phyloP scores from a whole-genome alignment of 2,797 vertebrate genomes.

The Sciaenops ocellatus region DNA sequence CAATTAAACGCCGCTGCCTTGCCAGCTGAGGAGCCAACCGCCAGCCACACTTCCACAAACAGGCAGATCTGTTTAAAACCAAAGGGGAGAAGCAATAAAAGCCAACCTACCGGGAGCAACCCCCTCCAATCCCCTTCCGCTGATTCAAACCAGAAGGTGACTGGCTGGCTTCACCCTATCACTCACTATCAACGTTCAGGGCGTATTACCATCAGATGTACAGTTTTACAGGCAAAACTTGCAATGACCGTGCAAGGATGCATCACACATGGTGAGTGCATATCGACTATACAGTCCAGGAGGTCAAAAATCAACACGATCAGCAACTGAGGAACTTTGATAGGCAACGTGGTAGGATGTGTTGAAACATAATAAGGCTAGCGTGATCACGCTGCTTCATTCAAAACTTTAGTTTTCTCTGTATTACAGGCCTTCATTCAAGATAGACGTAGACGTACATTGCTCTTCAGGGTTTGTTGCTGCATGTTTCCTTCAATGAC shows the following conservation, averaged over 20 bases:
- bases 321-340: slow-evolving; percentile 1
- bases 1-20: slow-evolving; percentile 88
- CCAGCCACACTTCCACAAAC: slow-evolving; percentile 90
- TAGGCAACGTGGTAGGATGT: not conserved
- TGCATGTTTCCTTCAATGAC: slow-evolving; percentile 75
- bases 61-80: slow-evolving; percentile 88
- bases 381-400: not conserved
- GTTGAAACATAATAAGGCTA: not conserved
- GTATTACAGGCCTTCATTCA: slow-evolving; percentile 47
- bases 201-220: slow-evolving; percentile 63
- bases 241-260: slow-evolving; percentile 14
- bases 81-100: slow-evolving; percentile 87
- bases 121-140: slow-evolving; percentile 70
- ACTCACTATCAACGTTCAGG: slow-evolving; percentile 69
- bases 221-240: slow-evolving; percentile 41
- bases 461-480: slow-evolving; percentile 51
- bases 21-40: slow-evolving; percentile 86
- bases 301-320: slow-evolving; percentile 22
- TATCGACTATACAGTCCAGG: not conserved
- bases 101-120: slow-evolving; percentile 79
- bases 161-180: slow-evolving; percentile 76
- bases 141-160: slow-evolving; percentile 87
- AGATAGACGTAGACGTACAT: slow-evolving; percentile 25
- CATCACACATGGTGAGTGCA: slow-evolving; percentile 18
- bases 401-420: slow-evolving; percentile 3